A percentile compares a stretch with the other conserved stretches of the same genome.
phyloP scores from a whole-genome alignment of 2,113 vertebrate species.

The Lagopus muta region DNA sequence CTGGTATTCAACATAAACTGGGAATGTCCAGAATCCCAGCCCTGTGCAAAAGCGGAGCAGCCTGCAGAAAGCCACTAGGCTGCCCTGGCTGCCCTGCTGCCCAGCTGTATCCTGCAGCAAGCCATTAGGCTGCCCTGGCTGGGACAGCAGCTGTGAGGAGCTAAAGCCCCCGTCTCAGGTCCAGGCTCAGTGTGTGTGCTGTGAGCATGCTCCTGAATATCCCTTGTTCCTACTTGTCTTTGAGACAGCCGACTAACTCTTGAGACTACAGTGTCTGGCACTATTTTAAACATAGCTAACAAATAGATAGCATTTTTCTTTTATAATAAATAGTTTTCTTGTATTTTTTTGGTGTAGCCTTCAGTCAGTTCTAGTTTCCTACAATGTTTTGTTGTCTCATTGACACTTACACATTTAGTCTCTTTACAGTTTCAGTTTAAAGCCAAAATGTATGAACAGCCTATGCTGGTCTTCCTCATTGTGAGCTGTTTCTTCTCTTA shows the following conservation, averaged over 20 bases:
- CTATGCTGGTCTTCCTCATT: neutral
- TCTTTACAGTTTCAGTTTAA: neutral
- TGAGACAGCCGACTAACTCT: neutral
- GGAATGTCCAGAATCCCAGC: neutral
- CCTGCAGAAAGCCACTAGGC: neutral
- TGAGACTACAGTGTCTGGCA: neutral
- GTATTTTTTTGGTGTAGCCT: neutral
- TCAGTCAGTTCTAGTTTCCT: neutral
- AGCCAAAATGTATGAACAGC: neutral
- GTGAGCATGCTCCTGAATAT: fast-evolving
- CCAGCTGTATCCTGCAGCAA: neutral
- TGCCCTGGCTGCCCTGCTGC: neutral
- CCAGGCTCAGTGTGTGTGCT: neutral
- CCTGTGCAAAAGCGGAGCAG: neutral
- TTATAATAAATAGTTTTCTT: neutral
- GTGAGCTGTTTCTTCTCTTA: neutral
- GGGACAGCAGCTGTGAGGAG: neutral
- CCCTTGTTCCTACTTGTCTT: neutral
- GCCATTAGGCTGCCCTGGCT: neutral
- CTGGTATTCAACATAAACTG: neutral
- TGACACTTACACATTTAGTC: neutral
- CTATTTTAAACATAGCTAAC: neutral
- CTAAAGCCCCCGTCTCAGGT: fast-evolving
- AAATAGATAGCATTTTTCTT: neutral
- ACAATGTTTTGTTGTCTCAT: neutral